Percentiles rank a stretch among this genome's conserved stretches.
Conservation (phyloP, 2,113 vertebrate species). For the Numenius arquata region DNA sequence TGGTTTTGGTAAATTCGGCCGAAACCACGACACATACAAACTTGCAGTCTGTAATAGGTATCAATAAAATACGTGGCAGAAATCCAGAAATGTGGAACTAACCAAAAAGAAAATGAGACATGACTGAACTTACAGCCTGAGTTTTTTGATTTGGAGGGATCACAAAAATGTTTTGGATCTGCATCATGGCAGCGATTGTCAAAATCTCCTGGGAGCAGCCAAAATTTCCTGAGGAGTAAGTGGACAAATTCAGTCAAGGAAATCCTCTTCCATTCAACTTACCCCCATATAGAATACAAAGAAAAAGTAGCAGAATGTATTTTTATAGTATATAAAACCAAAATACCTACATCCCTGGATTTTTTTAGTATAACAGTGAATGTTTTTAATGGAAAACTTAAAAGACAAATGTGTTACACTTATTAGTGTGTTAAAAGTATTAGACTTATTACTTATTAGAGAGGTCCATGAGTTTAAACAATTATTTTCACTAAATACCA, state of each 20-base stretch:
- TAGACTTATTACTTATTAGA: background rate
- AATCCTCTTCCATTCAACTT: background rate
- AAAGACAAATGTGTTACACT: background rate
- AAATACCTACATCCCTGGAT: background rate
- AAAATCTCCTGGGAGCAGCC: slow-evolving; percentile 97
- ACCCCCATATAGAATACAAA: background rate
- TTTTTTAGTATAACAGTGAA: background rate
- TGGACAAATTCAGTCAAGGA: background rate
- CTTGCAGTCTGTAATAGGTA: background rate
- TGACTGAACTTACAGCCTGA: slow-evolving; percentile 81
- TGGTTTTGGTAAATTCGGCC: too few species aligned
- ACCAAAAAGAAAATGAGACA: background rate
- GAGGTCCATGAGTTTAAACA: background rate
- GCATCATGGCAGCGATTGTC: slow-evolving; percentile 98
- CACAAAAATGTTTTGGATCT: slow-evolving; percentile 95
- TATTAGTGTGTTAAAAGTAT: background rate
- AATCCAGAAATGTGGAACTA: background rate
- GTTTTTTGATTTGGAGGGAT: slow-evolving; percentile 90
- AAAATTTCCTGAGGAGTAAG: slow-evolving; percentile 82
- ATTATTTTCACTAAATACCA: background rate
- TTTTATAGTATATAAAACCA: background rate
- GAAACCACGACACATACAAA: too few species aligned
- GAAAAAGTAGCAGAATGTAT: background rate
- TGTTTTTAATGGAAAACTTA: background rate
- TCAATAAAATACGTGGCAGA: background rate